Evolutionary conservation across 2,113 vertebrate species (phyloP).

Genomic region (Pantherophis guttatus): DNA sequence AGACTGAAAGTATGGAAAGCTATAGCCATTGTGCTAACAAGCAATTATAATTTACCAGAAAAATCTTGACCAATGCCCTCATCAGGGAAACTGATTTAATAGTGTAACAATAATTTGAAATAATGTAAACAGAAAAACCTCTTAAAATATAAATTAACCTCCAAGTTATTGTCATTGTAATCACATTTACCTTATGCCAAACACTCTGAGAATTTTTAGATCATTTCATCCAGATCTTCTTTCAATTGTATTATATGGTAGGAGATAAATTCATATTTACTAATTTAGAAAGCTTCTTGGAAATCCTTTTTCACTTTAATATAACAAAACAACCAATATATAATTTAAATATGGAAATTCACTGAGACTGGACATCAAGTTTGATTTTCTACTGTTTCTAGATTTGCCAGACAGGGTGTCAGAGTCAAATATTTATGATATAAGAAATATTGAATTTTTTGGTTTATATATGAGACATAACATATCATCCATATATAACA

Average conservation of each 20-base stretch:
- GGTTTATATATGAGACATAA: background rate
- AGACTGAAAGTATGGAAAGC: background rate
- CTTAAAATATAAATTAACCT: background rate
- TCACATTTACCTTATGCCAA: background rate
- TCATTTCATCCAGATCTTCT: background rate
- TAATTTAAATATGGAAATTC: background rate
- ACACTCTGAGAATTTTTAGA: background rate
- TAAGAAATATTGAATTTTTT: background rate
- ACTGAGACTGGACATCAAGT: background rate
- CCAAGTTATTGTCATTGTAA: background rate
- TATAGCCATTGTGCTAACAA: background rate
- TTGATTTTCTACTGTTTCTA: background rate
- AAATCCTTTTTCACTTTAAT: background rate
- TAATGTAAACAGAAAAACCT: background rate
- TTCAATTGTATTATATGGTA: background rate
- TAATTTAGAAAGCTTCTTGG: background rate
- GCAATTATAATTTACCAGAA: background rate
- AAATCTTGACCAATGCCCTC: background rate
- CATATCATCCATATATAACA: background rate
- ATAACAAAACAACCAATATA: background rate
- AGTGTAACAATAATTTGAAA: background rate
- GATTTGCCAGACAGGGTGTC: background rate
- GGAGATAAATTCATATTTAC: background rate
- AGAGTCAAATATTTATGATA: background rate
- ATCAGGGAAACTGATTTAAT: background rate